A percentile compares a stretch with the other conserved stretches of the same genome.
These are phyloP conservation scores for Drosophila pseudoobscura DNA, from an alignment of 1,140 invertebrate species.

Conservation along the genomic window DNA sequence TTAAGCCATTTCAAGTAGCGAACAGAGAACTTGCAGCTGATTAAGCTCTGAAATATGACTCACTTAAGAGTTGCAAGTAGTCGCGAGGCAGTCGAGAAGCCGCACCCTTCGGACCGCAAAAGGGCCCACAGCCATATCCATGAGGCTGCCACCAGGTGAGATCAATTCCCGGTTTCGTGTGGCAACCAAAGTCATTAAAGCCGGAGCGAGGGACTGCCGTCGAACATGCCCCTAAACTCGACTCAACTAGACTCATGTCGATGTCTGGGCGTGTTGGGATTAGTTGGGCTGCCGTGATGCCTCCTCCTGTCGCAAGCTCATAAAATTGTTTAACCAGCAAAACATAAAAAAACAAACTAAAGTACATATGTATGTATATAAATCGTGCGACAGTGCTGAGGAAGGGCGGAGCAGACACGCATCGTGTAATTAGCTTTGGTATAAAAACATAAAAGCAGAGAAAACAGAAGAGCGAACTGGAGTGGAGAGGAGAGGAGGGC, in stretches of 20 bases:
- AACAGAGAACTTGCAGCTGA: conserved; percentile 52
- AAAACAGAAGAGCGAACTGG: too few relatives aligned
- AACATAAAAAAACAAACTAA: conserved; percentile 37
- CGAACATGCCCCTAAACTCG: conserved; percentile 5
- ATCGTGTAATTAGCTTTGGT: conserved; percentile 40
- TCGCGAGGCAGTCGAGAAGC: neutral
- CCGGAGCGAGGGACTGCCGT: neutral
- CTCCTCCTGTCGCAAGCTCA: conserved; percentile 20
- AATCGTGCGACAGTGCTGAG: neutral
- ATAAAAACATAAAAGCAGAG: neutral
- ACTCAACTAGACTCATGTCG: conserved; percentile 12
- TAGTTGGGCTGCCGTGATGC: neutral
- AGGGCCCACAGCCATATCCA: too few relatives aligned
- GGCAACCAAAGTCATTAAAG: conserved; percentile 32
- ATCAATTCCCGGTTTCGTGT: conserved; percentile 33
- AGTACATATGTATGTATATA: conserved; percentile 20
- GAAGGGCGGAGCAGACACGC: conserved; percentile 4
- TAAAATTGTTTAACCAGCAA: conserved; percentile 22
- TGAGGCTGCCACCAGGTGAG: conserved; percentile 25
- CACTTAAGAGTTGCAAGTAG: conserved; percentile 34
- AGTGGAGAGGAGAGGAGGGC: too few relatives aligned
- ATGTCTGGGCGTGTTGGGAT: conserved; percentile 5
- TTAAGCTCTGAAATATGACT: conserved; percentile 40
- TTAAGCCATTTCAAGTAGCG: conserved; percentile 47
- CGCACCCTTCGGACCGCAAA: neutral